These are phyloP conservation scores for Limonius californicus DNA, from an alignment of 1,140 invertebrate species.

Conservation along the genomic window DNA sequence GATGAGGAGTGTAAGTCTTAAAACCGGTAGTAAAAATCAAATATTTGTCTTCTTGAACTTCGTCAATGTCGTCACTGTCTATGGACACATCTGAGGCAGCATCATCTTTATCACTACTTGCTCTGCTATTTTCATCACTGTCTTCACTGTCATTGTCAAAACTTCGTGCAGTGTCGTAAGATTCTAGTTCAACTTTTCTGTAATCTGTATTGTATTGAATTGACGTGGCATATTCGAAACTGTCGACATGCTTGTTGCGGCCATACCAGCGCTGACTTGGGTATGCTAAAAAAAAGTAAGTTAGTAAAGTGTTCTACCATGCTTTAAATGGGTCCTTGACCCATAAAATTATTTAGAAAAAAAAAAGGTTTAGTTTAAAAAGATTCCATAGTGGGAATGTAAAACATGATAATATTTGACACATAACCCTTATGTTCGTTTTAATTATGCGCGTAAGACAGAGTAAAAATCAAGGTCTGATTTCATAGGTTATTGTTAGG, in stretches of 20 bases:
- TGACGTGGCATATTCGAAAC: slow-evolving; percentile 52
- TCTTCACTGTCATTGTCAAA: slow-evolving; percentile 46
- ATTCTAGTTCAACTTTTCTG: slow-evolving; percentile 51
- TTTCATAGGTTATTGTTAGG: too few species aligned
- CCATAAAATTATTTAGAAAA: too few species aligned
- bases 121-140: slow-evolving; percentile 25
- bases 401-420: background rate
- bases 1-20: slow-evolving; percentile 83
- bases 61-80: slow-evolving; percentile 41
- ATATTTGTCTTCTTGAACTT: slow-evolving; percentile 61
- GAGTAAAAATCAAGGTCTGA: too few species aligned
- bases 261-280: background rate
- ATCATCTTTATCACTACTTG: slow-evolving; percentile 24
- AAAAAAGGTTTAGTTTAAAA: too few species aligned
- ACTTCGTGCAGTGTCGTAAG: slow-evolving; percentile 38
- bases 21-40: slow-evolving; percentile 84
- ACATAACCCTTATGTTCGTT: too few species aligned
- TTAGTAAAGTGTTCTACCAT: too few species aligned
- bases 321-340: too few species aligned
- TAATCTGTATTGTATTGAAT: slow-evolving; percentile 58
- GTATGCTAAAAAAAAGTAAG: background rate
- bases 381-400: too few species aligned
- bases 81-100: slow-evolving; percentile 24
- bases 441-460: too few species aligned
- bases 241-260: slow-evolving; percentile 10